phyloP scores from a whole-genome alignment of 2,797 vertebrate genomes.

The Cirrhinus molitorella region DNA sequence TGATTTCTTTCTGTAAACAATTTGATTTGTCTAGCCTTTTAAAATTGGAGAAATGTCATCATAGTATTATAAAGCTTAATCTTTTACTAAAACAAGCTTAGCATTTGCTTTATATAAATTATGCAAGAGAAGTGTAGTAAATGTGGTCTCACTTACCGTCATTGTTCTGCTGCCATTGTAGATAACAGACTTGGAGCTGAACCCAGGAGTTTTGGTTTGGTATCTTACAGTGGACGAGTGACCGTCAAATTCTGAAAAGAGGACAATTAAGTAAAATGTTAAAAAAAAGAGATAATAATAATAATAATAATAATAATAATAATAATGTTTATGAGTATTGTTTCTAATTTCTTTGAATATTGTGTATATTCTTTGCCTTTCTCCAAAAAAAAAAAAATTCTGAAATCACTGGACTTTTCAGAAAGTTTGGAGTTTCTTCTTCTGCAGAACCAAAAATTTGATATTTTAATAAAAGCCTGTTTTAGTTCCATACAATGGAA shows the following conservation, averaged over 20 bases:
- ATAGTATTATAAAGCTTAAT: neutral
- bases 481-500: neutral
- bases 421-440: neutral
- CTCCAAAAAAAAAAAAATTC: neutral
- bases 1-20: neutral
- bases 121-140: neutral
- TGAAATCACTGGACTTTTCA: neutral
- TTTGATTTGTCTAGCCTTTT: neutral
- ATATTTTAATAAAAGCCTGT: neutral
- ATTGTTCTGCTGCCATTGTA: slow-evolving; percentile 72
- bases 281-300: too few relatives aligned
- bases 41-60: neutral
- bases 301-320: too few relatives aligned
- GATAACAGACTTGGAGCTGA: slow-evolving; percentile 80
- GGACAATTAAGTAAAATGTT: slow-evolving; percentile 17
- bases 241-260: slow-evolving; percentile 67
- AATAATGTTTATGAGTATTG: too few relatives aligned
- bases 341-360: neutral
- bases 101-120: neutral
- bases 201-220: slow-evolving; percentile 66
- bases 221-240: slow-evolving; percentile 64
- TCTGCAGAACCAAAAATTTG: neutral
- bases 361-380: neutral
- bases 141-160: slow-evolving; percentile 73
- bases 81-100: neutral